A percentile compares a stretch with the other conserved stretches of the same genome.
These are phyloP conservation scores for Catharus fuscescens DNA, from an alignment of 2,113 vertebrate species.

Conservation along the genomic window DNA sequence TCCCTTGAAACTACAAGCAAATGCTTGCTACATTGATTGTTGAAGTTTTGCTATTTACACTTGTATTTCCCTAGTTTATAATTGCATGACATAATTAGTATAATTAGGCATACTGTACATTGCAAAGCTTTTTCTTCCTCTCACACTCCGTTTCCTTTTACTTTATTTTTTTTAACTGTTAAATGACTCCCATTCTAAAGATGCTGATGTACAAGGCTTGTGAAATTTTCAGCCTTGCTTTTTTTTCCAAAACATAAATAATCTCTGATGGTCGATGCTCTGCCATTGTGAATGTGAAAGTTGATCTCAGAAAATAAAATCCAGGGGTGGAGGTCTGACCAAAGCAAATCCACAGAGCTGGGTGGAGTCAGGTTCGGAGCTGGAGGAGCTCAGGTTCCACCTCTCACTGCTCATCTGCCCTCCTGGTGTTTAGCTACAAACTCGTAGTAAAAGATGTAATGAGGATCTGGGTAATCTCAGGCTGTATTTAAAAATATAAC, in stretches of 20 bases:
- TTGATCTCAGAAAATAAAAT: not conserved
- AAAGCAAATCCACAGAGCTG: too few species aligned
- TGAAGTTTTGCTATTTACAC: not conserved
- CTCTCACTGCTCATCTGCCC: not conserved
- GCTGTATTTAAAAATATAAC: not conserved
- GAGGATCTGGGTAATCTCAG: not conserved
- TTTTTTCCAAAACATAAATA: not conserved
- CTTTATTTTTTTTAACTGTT: not conserved
- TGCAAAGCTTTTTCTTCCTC: not conserved
- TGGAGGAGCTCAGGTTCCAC: not conserved
- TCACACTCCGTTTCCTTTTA: not conserved
- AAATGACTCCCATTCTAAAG: not conserved
- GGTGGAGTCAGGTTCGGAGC: not conserved
- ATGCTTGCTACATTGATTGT: fast-evolving
- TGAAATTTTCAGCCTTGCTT: not conserved
- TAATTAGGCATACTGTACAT: not conserved
- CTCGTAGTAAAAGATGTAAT: fast-evolving
- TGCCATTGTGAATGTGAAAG: not conserved
- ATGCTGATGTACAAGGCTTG: not conserved
- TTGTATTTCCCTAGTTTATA: not conserved
- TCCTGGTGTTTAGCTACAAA: not conserved
- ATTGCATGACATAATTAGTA: not conserved
- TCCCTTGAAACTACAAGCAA: not conserved
- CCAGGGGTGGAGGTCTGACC: not conserved
- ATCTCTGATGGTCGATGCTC: not conserved